Evolutionary conservation across 2,797 vertebrate species (phyloP).

Genomic region (Gallirallus australis): DNA sequence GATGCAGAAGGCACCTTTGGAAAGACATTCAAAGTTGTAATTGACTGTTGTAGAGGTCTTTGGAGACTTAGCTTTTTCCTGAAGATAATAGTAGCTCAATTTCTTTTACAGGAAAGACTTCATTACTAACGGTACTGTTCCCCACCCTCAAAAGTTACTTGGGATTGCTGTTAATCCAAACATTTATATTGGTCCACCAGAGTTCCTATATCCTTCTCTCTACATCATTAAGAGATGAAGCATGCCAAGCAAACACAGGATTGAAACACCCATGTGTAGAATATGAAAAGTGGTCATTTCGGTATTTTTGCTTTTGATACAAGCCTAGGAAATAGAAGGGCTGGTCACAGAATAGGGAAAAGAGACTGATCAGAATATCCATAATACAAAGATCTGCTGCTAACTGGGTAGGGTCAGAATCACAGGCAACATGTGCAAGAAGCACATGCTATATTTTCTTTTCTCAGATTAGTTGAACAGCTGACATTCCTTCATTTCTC

Average conservation of each 20-base stretch:
- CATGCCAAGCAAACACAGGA: neutral
- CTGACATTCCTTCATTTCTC: neutral
- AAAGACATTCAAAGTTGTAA: constrained; percentile 15
- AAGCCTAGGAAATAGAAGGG: neutral
- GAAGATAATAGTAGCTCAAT: neutral
- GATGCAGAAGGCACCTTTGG: neutral
- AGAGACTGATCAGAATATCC: neutral
- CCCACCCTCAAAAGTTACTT: neutral
- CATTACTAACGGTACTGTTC: neutral
- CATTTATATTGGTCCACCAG: neutral
- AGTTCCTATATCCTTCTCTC: neutral
- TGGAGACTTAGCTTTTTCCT: neutral
- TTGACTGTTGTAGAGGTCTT: neutral
- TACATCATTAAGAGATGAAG: neutral
- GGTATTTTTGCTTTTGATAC: neutral
- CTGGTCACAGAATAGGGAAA: neutral
- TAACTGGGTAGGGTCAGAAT: neutral
- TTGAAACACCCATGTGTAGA: neutral
- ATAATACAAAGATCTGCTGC: neutral
- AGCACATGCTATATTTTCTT: neutral
- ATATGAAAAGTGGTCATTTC: neutral
- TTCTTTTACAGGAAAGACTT: neutral
- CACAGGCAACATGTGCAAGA: neutral
- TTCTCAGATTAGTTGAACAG: neutral
- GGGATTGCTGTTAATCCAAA: neutral